Conservation (phyloP, 2,113 vertebrate genomes). For the Chelonoidis abingdonii region DNA sequence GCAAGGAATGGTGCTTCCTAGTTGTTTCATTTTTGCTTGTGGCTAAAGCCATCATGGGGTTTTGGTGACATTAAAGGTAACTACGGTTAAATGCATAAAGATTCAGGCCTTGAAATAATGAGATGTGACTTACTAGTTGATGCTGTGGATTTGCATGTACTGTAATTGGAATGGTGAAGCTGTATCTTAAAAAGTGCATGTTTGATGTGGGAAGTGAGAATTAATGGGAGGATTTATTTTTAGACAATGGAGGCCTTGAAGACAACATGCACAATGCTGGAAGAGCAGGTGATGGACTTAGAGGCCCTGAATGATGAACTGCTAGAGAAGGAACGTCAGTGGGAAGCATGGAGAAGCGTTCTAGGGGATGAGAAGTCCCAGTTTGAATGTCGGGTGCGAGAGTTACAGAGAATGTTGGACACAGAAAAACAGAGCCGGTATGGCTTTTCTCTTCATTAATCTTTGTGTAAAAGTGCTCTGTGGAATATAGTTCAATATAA, state of each 20-base stretch:
- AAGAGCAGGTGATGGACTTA: constrained; percentile 97
- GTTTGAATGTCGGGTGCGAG: constrained; percentile 93
- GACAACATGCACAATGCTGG: constrained; percentile 98
- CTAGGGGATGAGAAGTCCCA: constrained; percentile 97
- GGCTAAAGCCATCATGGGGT: neutral
- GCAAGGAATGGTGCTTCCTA: neutral
- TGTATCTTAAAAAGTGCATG: constrained; percentile 58
- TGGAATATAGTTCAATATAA: constrained; percentile 7
- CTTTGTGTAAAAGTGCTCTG: neutral
- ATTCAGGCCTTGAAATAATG: constrained; percentile 61
- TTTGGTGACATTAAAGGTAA: constrained; percentile 26
- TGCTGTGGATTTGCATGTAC: constrained; percentile 27
- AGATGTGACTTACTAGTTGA: constrained; percentile 38
- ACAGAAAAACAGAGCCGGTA: constrained; percentile 98
- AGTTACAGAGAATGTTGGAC: constrained; percentile 95
- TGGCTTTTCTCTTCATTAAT: constrained; percentile 18
- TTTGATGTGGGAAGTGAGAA: constrained; percentile 70
- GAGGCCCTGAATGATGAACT: constrained; percentile 97
- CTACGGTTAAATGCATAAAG: constrained; percentile 4
- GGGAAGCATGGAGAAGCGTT: constrained; percentile 94
- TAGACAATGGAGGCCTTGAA: constrained; percentile 99
- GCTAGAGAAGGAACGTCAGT: constrained; percentile 97
- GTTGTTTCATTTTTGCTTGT: neutral
- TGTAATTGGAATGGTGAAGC: constrained; percentile 43
- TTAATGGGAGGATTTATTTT: constrained; percentile 74